These are phyloP conservation scores for Benthosema pterotum DNA, from an alignment of 2,797 vertebrate species.

Conservation along the genomic window DNA sequence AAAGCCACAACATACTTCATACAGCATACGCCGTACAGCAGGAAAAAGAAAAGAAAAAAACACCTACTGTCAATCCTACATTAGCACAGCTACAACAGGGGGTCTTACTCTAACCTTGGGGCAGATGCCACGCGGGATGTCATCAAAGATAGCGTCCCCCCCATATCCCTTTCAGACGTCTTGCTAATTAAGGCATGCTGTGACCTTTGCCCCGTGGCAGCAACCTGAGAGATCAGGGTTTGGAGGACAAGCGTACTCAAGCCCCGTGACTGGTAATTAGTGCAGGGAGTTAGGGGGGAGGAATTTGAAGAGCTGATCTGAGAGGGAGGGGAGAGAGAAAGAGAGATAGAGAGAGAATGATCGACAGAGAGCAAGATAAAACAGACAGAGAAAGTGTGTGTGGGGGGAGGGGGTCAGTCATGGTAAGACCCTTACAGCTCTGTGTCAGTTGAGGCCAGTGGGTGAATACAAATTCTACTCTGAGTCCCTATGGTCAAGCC, in stretches of 20 bases:
- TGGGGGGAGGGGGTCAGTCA: not conserved
- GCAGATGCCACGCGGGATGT: slow-evolving; percentile 33
- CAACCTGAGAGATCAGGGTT: slow-evolving; percentile 19
- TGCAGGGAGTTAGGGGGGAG: not conserved
- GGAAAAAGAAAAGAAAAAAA: slow-evolving; percentile 9
- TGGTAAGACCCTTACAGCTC: not conserved
- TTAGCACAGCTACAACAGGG: slow-evolving; percentile 20
- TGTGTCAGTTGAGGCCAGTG: not conserved
- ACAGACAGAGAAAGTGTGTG: not conserved
- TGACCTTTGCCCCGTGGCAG: slow-evolving; percentile 51
- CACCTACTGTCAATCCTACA: slow-evolving; percentile 17
- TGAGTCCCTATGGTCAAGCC: not conserved
- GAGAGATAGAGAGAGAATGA: not conserved
- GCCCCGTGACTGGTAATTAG: slow-evolving; percentile 12
- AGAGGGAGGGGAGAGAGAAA: not conserved
- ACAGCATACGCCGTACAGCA: not conserved
- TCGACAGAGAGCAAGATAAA: not conserved
- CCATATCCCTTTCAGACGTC: slow-evolving; percentile 32
- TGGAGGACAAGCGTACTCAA: not conserved
- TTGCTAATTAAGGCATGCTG: slow-evolving; percentile 48
- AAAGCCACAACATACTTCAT: slow-evolving; percentile 28
- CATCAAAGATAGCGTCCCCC: slow-evolving; percentile 31
- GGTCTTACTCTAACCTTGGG: slow-evolving; percentile 32
- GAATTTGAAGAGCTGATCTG: not conserved
- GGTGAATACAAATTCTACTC: not conserved